Base-by-base conservation (phyloP, 2,888 invertebrate species). In the Phaonia tiefii region DNA sequence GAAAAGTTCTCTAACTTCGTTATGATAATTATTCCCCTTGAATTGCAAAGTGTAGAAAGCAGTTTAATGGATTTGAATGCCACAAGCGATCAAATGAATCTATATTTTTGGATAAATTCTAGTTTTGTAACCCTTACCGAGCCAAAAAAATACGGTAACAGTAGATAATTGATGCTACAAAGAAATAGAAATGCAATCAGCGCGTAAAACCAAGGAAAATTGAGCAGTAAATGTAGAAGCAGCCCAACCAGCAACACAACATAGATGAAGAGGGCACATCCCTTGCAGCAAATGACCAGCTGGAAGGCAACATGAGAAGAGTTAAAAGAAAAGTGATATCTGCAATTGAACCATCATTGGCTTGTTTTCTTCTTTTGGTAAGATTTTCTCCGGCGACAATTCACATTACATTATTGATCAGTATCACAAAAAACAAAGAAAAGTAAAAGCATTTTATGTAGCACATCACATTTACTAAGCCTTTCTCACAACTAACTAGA, bases 81-180 rank as follows among this genome's bases (percentile, higher is more conserved):
- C 37, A 49, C 60, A 60, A 60, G 60, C 60, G 37, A 60, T 17
- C 60, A 17, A 26, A 60, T 58, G 58, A 31, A 31, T 44, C n/a
- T 44, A 8, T 46, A 25, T n/a, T 58, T 15, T 1, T 37, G n/a
- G 37, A 37, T 26, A 17, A 60, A 20, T 37, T 13, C 58, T 60
- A 20, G 63, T 63, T 39, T 56, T 56, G 10, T 22, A 63, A 8
- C 17, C 39, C 63, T 42, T 63, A 63, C 63, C 63, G 42, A 22
- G 37, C 63, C 63, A 11, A 63, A 17, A 8, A 42, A 20, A 10
- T 20, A 15, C 3, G 63, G 63, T 63, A 63, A 13, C 22, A 39
- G 15, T 37, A 42, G 22, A 63, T 63, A 63, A 42, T 63, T 37
- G 39, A 63, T 13, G 37, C 39, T 26, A 63, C 42, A 39, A 20